Conservation (phyloP, 2,113 vertebrate species). For the Bos javanicus region DNA sequence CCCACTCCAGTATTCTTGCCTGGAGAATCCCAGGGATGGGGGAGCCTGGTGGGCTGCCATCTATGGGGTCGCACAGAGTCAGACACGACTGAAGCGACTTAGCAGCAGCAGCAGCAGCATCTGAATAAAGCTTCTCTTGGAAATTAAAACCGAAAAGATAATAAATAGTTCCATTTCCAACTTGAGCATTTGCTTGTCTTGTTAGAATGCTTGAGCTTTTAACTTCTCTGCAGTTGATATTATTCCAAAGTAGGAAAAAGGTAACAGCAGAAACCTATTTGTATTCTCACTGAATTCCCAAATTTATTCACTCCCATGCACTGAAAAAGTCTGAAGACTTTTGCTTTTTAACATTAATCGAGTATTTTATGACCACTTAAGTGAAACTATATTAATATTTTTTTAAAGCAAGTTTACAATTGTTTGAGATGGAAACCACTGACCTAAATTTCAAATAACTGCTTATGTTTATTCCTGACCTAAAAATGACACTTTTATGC, state of each 20-base stretch:
- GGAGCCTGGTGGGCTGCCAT: no score
- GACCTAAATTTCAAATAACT: not conserved
- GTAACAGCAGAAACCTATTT: not conserved
- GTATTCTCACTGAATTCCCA: not conserved
- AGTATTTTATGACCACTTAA: not conserved
- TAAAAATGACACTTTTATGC: not conserved
- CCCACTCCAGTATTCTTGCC: no score
- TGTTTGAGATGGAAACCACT: not conserved
- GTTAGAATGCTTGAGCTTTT: not conserved
- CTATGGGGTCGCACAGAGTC: no score
- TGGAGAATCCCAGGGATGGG: no score
- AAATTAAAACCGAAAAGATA: not conserved
- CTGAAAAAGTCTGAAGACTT: not conserved
- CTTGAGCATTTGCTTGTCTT: not conserved
- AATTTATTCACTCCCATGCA: not conserved
- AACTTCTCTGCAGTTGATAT: not conserved
- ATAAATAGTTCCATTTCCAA: not conserved
- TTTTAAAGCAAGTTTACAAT: not conserved
- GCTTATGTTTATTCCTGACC: not conserved
- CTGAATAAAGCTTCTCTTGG: conserved; percentile 60
- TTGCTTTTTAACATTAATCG: not conserved
- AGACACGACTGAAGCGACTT: no score
- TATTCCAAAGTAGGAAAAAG: not conserved
- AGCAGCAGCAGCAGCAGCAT: not conserved
- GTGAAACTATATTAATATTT: not conserved